A percentile compares a stretch with the other conserved stretches of the same genome.
These are phyloP conservation scores for Gadopsis bispinosus DNA, from an alignment of 2,797 vertebrate species.

Conservation along the genomic window DNA sequence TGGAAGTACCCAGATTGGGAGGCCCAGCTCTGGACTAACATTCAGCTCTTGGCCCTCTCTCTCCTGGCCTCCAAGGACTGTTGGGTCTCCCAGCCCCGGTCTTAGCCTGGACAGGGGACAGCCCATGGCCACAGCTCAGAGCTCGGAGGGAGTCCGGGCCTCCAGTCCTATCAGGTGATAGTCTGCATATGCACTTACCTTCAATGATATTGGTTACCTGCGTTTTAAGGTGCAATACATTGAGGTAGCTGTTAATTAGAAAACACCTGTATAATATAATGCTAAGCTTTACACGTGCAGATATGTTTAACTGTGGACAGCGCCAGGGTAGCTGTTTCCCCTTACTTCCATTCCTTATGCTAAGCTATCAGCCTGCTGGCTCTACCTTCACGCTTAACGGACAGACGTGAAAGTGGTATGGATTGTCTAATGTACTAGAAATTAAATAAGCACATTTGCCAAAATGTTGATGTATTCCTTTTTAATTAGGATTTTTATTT, in stretches of 20 bases:
- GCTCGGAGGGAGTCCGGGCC: conserved; percentile 8
- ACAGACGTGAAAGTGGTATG: background rate
- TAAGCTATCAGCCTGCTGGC: too few relatives aligned
- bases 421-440: background rate
- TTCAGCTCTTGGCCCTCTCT: conserved; percentile 50
- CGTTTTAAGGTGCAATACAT: background rate
- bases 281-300: background rate
- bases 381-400: too few relatives aligned
- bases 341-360: too few relatives aligned
- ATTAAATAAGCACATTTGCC: background rate
- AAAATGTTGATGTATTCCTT: background rate
- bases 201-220: background rate
- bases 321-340: too few relatives aligned
- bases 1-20: conserved; percentile 37
- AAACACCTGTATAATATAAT: background rate
- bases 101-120: conserved; percentile 24
- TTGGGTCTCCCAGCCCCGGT: conserved; percentile 19
- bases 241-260: background rate
- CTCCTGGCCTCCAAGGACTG: conserved; percentile 38
- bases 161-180: conserved; percentile 54
- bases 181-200: background rate
- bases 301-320: too few relatives aligned
- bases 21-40: conserved; percentile 35
- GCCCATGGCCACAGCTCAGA: background rate
- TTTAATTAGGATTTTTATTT: background rate